phyloP scores from a whole-genome alignment of 92 coral and sea anemone genomes.

The Palythoa caribaeorum region DNA sequence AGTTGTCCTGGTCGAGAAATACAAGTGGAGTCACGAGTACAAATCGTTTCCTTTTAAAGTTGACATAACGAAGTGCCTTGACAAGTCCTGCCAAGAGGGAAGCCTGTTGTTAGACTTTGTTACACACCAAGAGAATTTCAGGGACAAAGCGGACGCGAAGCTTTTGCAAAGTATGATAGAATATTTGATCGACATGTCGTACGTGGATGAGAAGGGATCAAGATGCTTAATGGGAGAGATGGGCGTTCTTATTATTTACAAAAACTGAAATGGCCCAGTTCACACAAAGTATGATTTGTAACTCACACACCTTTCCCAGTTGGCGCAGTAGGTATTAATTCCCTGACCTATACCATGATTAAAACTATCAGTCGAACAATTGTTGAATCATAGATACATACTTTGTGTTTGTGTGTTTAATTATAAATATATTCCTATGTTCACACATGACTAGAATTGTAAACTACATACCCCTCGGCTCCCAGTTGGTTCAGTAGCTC shows the following conservation, averaged over 20 bases:
- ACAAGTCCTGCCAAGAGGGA: conserved; percentile 56
- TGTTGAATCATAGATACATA: no score
- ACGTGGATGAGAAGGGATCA: conserved; percentile 13
- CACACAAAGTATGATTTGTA: no score
- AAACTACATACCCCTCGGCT: no score
- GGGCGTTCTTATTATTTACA: conserved; percentile 61
- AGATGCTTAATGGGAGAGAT: conserved; percentile 60
- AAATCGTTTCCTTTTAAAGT: conserved; percentile 36
- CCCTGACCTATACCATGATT: no score
- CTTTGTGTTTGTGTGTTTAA: no score
- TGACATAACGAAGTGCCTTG: conserved; percentile 54
- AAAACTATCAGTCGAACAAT: no score
- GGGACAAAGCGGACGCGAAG: conserved; percentile 60
- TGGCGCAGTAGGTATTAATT: no score
- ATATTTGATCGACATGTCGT: conserved; percentile 45
- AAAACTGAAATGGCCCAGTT: conserved; percentile 5
- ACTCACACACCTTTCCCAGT: no score
- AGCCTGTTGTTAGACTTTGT: conserved; percentile 58
- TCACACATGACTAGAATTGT: no score
- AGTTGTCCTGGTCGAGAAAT: conserved; percentile 28
- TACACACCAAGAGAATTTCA: conserved; percentile 64
- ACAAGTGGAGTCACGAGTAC: conserved; percentile 53
- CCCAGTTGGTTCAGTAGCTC: no score
- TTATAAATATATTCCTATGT: no score
- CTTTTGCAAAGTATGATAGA: conserved; percentile 36